Conservation (phyloP, 2,888 invertebrate species). For the Danaus chrysippus region DNA sequence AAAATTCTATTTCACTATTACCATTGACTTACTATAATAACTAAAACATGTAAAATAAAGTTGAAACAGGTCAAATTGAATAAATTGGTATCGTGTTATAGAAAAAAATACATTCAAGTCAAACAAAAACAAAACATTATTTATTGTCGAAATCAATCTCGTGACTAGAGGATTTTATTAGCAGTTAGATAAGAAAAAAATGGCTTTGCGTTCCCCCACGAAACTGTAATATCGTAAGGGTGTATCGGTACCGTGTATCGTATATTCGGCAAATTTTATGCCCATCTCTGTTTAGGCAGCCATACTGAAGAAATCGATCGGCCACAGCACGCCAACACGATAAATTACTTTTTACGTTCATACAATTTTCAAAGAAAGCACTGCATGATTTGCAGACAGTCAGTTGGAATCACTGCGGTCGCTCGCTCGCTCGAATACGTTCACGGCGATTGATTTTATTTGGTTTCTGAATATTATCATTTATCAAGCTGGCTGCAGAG, state of each 20-base stretch:
- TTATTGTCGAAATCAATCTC: constrained; percentile 19
- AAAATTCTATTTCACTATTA: no score
- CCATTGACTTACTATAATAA: no score
- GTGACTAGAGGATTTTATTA: constrained; percentile 21
- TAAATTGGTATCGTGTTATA: neutral
- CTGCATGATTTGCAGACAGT: constrained; percentile 59
- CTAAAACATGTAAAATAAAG: no score
- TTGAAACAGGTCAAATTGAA: no score
- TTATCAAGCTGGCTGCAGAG: constrained; percentile 46
- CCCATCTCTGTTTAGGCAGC: constrained; percentile 66
- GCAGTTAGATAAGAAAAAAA: constrained; percentile 31
- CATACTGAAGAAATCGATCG: constrained; percentile 63
- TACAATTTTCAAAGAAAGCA: constrained; percentile 51
- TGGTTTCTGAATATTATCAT: constrained; percentile 27
- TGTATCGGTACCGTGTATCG: constrained; percentile 43
- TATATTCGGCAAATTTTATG: constrained; percentile 57
- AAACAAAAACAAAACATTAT: constrained; percentile 9
- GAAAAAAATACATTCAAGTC: neutral
- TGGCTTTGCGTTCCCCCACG: constrained; percentile 26
- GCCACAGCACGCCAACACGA: constrained; percentile 63
- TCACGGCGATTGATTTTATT: constrained; percentile 18
- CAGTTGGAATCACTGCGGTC: constrained; percentile 47
- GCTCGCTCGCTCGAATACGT: constrained; percentile 43
- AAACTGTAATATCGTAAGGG: constrained; percentile 33
- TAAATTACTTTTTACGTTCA: constrained; percentile 72